A percentile compares a stretch with the other conserved stretches of the same genome.
These are phyloP conservation scores for Lottia scabra DNA, from an alignment of 2,888 invertebrate genomes.

Conservation along the genomic window DNA sequence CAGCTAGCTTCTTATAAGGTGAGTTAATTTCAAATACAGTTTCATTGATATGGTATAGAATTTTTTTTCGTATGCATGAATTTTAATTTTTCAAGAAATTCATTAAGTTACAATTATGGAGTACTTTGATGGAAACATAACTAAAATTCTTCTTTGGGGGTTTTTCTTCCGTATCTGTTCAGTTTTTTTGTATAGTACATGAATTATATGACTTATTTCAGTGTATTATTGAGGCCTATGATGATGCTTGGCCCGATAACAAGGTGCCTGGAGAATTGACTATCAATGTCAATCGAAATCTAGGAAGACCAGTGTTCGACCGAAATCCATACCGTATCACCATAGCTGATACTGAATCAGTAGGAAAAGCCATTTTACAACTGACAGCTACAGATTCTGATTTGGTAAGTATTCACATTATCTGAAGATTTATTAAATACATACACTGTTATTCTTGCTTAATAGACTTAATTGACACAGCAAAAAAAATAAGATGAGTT, in stretches of 20 bases:
- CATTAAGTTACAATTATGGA: too few species aligned
- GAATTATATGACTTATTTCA: conserved; percentile 32
- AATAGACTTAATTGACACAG: too few species aligned
- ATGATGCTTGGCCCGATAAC: conserved; percentile 49
- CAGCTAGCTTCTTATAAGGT: conserved; percentile 1
- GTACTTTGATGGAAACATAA: too few species aligned
- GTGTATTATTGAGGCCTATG: conserved; percentile 48
- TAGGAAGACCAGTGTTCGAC: conserved; percentile 39
- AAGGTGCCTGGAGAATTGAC: conserved; percentile 37
- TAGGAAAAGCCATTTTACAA: conserved; percentile 76
- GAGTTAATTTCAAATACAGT: not conserved
- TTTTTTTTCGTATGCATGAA: too few species aligned
- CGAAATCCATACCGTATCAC: conserved; percentile 24
- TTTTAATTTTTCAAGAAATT: too few species aligned
- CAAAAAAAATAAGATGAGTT: too few species aligned
- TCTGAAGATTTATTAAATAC: conserved; percentile 22
- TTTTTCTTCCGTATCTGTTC: too few species aligned
- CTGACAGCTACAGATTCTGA: conserved; percentile 87
- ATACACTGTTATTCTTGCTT: too few species aligned
- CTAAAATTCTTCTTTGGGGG: too few species aligned
- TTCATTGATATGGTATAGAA: too few species aligned
- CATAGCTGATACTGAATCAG: conserved; percentile 45
- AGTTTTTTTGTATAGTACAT: too few species aligned
- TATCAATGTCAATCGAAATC: conserved; percentile 45
- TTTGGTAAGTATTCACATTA: conserved; percentile 76